Base-by-base conservation (phyloP, 64 coral and sea anemone species). In the Dendrophyllia cribrosa region DNA sequence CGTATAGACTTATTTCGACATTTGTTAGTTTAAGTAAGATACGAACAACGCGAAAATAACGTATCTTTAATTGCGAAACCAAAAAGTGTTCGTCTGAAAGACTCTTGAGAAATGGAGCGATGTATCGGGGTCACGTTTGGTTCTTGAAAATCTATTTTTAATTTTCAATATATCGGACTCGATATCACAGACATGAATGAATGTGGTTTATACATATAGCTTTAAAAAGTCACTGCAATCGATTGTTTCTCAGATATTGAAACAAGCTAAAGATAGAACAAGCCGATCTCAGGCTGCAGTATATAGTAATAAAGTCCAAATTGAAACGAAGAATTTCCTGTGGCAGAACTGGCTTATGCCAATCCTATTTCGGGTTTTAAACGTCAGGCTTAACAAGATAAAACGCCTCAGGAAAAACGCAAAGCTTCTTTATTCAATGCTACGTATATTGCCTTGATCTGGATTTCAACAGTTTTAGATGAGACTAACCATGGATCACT, bases 221-320 rank as follows among this genome's bases (percentile, higher is more conserved):
- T 25, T 83, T 23, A 65, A 84, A 48, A 66, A 84, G 80, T 68
- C 62, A 67, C 46, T 63, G 59, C 15, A 83, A 66, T 49, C 45
- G 62, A 65, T 68, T 84, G 17, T 67, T 84, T 84, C 62, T 48
- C 46, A 9, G 61, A 68, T 84, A 84, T 51, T 84, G 62, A 20
- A 68, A 60, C 19, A n/a, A 66, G 61, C 61, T 84, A 84, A 84
- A 65, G 59, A 84, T 84, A 84, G 75, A 77, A 77, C 50, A 7
- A 13, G 60, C 34, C 5, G 34, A 34, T 34, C 6, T 23, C 6
- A 45, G 6, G 48, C 26, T 74, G 71, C 34, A n/a, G n/a, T 20
- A 76, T 55, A n/a, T 58, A 23, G 76, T 14, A 66, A 75, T 20
- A 13, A 21, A 63, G 6, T 23, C 62, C 44, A 66, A 84, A 24